Evolutionary conservation across 2,888 invertebrate genomes (phyloP).

Genomic region (Cabera pusaria): DNA sequence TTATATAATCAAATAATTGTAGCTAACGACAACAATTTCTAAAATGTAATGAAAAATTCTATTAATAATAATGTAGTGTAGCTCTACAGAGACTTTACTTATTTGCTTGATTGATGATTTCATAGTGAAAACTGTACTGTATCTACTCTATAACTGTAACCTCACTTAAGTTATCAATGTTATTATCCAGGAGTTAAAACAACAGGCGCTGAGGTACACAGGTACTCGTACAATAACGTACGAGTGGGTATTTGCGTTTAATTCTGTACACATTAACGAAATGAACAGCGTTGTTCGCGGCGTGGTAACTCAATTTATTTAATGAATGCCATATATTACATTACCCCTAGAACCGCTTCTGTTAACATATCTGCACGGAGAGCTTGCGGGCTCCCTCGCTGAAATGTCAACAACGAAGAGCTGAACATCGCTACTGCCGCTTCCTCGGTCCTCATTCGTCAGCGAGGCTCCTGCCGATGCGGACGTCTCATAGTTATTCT

Average conservation of each 20-base stretch:
- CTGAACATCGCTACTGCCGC: slow-evolving; percentile 6
- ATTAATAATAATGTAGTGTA: too few relatives aligned
- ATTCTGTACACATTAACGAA: slow-evolving; percentile 73
- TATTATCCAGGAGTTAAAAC: too few relatives aligned
- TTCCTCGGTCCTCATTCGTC: slow-evolving; percentile 2
- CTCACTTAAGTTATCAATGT: too few relatives aligned
- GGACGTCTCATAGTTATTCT: slow-evolving; percentile 80
- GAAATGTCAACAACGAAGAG: slow-evolving; percentile 61
- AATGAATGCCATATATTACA: slow-evolving; percentile 80
- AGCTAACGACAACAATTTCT: too few relatives aligned
- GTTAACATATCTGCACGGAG: slow-evolving; percentile 67
- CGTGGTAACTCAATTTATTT: slow-evolving; percentile 75
- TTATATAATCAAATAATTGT: too few relatives aligned
- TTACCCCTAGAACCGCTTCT: slow-evolving; percentile 44
- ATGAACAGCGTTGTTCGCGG: slow-evolving; percentile 67
- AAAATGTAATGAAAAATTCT: too few relatives aligned
- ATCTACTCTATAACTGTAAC: too few relatives aligned
- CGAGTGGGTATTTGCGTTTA: slow-evolving; percentile 62
- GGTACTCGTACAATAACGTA: slow-evolving; percentile 27
- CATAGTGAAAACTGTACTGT: too few relatives aligned
- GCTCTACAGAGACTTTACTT: too few relatives aligned
- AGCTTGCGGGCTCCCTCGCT: slow-evolving; percentile 58
- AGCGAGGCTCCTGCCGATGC: slow-evolving; percentile 35
- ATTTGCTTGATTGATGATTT: too few relatives aligned
- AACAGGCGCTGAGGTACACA: slow-evolving; percentile 37